phyloP scores from a whole-genome alignment of 2,888 invertebrate genomes.

The Aethes cnicana region DNA sequence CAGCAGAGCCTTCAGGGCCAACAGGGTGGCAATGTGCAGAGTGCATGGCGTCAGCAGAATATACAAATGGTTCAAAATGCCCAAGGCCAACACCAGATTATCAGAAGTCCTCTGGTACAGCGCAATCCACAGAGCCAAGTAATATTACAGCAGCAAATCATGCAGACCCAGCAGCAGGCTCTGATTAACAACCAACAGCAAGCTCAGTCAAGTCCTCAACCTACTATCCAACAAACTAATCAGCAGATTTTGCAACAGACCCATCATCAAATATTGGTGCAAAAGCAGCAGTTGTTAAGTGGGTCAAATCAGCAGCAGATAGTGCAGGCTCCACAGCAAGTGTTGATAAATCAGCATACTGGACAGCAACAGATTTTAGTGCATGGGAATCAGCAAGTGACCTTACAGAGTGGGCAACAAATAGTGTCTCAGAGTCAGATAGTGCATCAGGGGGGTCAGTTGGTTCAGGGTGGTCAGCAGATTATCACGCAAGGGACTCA shows the following conservation, averaged over 20 bases:
- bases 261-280: constrained; percentile 74
- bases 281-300: constrained; percentile 83
- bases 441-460: constrained; percentile 73
- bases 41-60: constrained; percentile 76
- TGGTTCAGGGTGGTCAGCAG: constrained; percentile 73
- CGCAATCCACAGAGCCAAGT: constrained; percentile 78
- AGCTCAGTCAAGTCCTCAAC: constrained; percentile 78
- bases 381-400: constrained; percentile 77
- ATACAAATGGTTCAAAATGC: constrained; percentile 79
- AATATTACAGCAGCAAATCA: constrained; percentile 81
- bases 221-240: constrained; percentile 76
- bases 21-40: constrained; percentile 63
- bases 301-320: constrained; percentile 78
- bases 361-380: constrained; percentile 77
- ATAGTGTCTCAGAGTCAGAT: constrained; percentile 75
- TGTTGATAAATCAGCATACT: constrained; percentile 74
- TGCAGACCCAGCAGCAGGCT: constrained; percentile 78
- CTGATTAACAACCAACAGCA: constrained; percentile 70
- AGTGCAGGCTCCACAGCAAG: constrained; percentile 78
- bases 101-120: constrained; percentile 73
- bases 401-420: constrained; percentile 73
- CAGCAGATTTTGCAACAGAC: constrained; percentile 84
- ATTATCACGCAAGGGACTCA: constrained; percentile 70
- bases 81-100: constrained; percentile 79
- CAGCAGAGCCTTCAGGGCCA: constrained; percentile 73